A percentile compares a stretch with the other conserved stretches of the same genome.
These are phyloP conservation scores for Kradibia gibbosae DNA, from an alignment of 1,140 invertebrate species.

Conservation along the genomic window DNA sequence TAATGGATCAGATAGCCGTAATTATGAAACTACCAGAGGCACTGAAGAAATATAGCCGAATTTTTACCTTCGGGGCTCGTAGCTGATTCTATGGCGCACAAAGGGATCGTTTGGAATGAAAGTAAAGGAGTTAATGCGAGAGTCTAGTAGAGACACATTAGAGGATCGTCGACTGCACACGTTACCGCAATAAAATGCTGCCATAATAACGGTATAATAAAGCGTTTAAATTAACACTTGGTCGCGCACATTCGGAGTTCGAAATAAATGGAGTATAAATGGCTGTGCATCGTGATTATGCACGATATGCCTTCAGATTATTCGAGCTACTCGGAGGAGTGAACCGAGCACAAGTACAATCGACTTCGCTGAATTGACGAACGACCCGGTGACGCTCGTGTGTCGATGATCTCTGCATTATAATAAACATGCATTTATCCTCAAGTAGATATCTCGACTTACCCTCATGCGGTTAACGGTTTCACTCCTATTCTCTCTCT, in stretches of 20 bases:
- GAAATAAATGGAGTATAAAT: slow-evolving; percentile 27
- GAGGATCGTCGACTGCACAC: not conserved
- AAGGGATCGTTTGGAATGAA: slow-evolving; percentile 16
- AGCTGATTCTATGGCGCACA: not conserved
- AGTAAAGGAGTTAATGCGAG: not conserved
- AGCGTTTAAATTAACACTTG: slow-evolving; percentile 30
- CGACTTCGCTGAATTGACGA: slow-evolving; percentile 10
- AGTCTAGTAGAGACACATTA: slow-evolving; percentile 12
- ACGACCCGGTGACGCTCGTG: not conserved
- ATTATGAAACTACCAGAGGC: too few species aligned
- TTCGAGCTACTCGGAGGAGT: not conserved
- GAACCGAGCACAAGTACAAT: not conserved
- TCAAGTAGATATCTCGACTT: not conserved
- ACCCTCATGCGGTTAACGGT: not conserved
- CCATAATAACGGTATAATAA: slow-evolving; percentile 40
- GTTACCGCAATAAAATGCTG: slow-evolving; percentile 29
- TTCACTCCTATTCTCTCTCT: not conserved
- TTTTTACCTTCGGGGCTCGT: too few species aligned
- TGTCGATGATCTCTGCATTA: not conserved
- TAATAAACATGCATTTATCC: slow-evolving; percentile 24
- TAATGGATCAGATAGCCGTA: too few species aligned
- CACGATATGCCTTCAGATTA: not conserved
- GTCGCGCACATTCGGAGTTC: not conserved
- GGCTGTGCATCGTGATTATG: not conserved
- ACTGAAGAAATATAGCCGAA: too few species aligned